Base-by-base conservation (phyloP, 2,113 vertebrate species). In the Pogonocichla stellata region DNA sequence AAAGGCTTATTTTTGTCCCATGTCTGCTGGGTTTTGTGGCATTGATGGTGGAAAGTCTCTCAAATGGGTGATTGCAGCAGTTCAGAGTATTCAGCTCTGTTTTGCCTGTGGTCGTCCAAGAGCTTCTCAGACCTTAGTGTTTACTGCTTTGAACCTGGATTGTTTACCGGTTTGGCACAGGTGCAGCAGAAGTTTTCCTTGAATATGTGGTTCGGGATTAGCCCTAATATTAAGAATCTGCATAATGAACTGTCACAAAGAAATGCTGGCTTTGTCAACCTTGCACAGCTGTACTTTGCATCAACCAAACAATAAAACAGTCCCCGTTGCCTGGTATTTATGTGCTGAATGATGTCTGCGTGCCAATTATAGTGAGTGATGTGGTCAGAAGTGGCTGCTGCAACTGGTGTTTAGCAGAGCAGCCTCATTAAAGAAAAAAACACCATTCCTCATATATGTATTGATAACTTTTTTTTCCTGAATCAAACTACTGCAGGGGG, bases 181-280 rank as follows among this genome's bases (percentile, higher is more conserved):
- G 31, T 14, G 23, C 23, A 61, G 23, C 18, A 91, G 42, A 66
- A 79, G 18, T 53, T 95, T 81, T 72, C 23, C 53, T 80, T 93
- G 61, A 91, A 38, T 79, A 74, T 0, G 0, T 64, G 36, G 20
- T 81, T 87, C 53, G 79, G 73, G 57, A 93, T 89, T 93, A 92
- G 19, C 23, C 29, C 40, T 75, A 72, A 69, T 89, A 86, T 48
- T 69, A 91, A 79, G 77, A 91, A 89, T 89, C 69, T 61, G 12
- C 50, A 31, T 81, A 90, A 89, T 79, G 91, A 95, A 65, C 61
- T 92, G 93, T 58, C 94, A 85, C n/a, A 79, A 79, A 72, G 80
- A 87, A 91, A 92, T 75, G 14, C 40, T 81, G 77, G 48, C 57
- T 94, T 91, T 91, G 43, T 91, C 80, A 84, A 33, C 31, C 60